Evolutionary conservation across 2,797 vertebrate species (phyloP).

Genomic region (Girardinus metallicus): DNA sequence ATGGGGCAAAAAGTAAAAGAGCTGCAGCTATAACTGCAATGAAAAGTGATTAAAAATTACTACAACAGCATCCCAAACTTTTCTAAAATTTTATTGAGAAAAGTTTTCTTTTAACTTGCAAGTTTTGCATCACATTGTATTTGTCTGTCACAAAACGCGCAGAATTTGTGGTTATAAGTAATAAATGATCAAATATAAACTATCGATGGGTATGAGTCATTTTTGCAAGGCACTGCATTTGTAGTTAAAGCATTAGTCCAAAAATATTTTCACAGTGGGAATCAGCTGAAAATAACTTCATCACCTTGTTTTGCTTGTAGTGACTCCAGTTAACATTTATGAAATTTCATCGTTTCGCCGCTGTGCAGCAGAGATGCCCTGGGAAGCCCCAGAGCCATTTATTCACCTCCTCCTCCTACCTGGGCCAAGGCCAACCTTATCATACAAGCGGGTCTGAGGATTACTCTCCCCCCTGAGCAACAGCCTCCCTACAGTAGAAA

Average conservation of each 20-base stretch:
- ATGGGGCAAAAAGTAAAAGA: neutral
- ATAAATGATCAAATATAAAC: neutral
- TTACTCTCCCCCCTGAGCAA: slow-evolving; percentile 70
- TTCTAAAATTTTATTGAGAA: neutral
- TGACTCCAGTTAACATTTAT: slow-evolving; percentile 60
- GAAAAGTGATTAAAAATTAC: neutral
- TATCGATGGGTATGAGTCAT: neutral
- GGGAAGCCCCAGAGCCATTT: slow-evolving; percentile 64
- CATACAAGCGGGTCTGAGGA: slow-evolving; percentile 66
- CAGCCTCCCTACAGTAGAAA: slow-evolving; percentile 77
- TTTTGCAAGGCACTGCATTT: neutral
- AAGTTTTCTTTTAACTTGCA: neutral
- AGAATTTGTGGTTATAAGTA: neutral
- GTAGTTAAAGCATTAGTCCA: neutral
- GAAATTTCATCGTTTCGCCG: slow-evolving; percentile 29
- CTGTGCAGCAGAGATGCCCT: slow-evolving; percentile 52
- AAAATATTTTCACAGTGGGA: slow-evolving; percentile 17
- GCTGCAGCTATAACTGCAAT: neutral
- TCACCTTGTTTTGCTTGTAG: slow-evolving; percentile 43
- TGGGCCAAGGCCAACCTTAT: slow-evolving; percentile 70
- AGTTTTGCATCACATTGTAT: neutral
- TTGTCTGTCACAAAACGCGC: neutral
- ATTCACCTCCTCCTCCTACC: slow-evolving; percentile 57
- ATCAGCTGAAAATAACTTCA: neutral
- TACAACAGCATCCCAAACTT: no score